phyloP scores from a whole-genome alignment of 2,113 vertebrate genomes.

The Plecotus auritus region DNA sequence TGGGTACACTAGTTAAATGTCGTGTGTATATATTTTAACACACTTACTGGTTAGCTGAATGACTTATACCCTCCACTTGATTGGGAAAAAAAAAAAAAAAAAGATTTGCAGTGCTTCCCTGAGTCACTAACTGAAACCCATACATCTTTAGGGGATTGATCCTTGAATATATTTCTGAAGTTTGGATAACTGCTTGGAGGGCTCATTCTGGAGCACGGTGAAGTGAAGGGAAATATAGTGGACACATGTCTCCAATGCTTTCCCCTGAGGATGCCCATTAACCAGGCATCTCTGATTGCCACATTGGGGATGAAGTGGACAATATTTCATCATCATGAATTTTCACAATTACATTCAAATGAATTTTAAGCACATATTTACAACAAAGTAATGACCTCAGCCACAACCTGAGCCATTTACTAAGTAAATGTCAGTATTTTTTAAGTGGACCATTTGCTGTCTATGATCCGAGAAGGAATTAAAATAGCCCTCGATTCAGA shows the following conservation, averaged over 20 bases:
- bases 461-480: neutral
- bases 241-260: neutral
- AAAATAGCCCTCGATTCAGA: neutral
- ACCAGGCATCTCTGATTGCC: neutral
- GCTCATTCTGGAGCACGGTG: neutral
- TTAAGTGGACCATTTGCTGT: neutral
- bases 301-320: neutral
- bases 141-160: neutral
- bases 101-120: neutral
- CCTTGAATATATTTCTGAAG: slow-evolving; percentile 13
- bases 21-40: neutral
- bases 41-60: neutral
- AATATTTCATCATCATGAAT: slow-evolving; percentile 10
- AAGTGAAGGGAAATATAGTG: neutral
- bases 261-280: neutral
- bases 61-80: neutral
- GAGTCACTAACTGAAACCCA: slow-evolving; percentile 5
- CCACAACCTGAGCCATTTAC: neutral
- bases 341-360: neutral
- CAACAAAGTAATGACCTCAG: neutral
- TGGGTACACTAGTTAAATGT: neutral
- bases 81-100: neutral
- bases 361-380: neutral
- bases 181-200: neutral
- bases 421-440: neutral